Conservation (phyloP, 2,113 vertebrate genomes). For the Noturus placidus region DNA sequence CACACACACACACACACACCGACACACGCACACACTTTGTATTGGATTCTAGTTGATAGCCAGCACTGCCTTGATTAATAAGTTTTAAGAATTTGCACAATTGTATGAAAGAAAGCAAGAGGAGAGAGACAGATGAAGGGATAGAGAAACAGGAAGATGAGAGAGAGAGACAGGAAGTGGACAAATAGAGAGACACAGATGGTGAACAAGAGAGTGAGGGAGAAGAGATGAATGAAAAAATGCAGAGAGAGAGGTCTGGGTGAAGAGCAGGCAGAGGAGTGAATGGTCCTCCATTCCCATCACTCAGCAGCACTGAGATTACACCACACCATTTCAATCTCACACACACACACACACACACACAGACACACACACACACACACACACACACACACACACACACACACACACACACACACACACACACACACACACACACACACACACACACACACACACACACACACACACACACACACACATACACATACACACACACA, state of each 20-base stretch:
- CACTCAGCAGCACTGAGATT: conserved; percentile 44
- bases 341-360: conserved; percentile 42
- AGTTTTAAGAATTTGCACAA: not conserved
- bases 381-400: conserved; percentile 46
- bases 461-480: too few relatives aligned
- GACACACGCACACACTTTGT: not conserved
- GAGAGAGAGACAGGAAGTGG: not conserved
- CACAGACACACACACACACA: conserved; percentile 39
- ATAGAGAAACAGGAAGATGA: not conserved
- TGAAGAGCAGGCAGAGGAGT: conserved; percentile 10
- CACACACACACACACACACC: conserved; percentile 12
- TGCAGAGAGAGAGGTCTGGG: not conserved
- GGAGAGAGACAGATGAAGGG: not conserved
- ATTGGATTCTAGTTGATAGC: not conserved
- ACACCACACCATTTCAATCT: conserved; percentile 43
- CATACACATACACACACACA: too few relatives aligned
- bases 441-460: too few relatives aligned
- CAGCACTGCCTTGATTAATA: too few relatives aligned
- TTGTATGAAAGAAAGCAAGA: not conserved
- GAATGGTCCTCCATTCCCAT: conserved; percentile 23
- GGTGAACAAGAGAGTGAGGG: not conserved
- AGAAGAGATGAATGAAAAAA: conserved; percentile 10
- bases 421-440: not conserved
- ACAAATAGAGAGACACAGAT: not conserved
- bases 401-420: conserved; percentile 35